Evolutionary conservation across 2,797 vertebrate species (phyloP), one percentile per base, ranked within the genome.

Genomic region (Limosa lapponica): DNA sequence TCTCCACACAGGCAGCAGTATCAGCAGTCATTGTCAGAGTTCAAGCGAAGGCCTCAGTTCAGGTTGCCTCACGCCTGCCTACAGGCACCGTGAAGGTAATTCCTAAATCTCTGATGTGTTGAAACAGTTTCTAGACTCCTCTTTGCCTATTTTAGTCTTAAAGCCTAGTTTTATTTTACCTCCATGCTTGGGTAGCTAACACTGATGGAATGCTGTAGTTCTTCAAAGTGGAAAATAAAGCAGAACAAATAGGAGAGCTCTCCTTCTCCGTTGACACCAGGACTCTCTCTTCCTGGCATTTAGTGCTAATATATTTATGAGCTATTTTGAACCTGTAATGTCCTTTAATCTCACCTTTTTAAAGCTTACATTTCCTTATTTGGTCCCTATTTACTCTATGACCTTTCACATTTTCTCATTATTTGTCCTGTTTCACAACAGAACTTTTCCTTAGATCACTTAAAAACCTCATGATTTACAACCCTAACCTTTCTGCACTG

Each of bases 31-130:
- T 1, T 32, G 28, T 10, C 17, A 11, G 13, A 28, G 37, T 6
- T 30, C 69, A 46, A 44, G 13, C 1, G 10, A 82, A 85, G 14
- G 10, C 25, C 32, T 61, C 44, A 10, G 22, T 59, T 61, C 49
- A 46, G 2, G 0, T 49, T 65, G 22, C 22, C 32, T 86, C 48
- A 17, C 3, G 32, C 16, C 15, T 54, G 39, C 12, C 86, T 58
- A 34, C 13, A 25, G 1, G 10, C 0, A 10, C 39, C 2, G 2
- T 17, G 16, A 84, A 78, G 24, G 5, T 14, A 37, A 46, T 27
- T 51, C 5, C 0, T 17, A 11, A 7, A 2, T 16, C 36, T 66
- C 18, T 43, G 34, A 86, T 1, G 1, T 2, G 2, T 18, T 52
- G 24, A 1, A 89, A 67, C 4, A 27, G 41, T 17, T 65, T 41